phyloP scores from a whole-genome alignment of 1,140 invertebrate genomes.

The Drosophila pachea region DNA sequence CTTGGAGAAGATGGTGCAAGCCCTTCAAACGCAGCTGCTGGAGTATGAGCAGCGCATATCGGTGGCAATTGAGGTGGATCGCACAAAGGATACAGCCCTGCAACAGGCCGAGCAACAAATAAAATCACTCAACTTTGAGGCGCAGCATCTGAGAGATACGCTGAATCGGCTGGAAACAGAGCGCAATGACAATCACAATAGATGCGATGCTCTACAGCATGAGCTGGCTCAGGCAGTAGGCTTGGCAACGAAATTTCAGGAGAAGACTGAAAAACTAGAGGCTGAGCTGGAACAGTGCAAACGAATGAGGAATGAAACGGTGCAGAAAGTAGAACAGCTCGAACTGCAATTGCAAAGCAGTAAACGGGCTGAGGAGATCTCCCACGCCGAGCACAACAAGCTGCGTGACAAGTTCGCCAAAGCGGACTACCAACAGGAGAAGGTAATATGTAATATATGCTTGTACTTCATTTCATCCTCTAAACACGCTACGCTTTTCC shows the following conservation, averaged over 20 bases:
- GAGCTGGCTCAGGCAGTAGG: constrained; percentile 68
- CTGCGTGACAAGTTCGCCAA: constrained; percentile 68
- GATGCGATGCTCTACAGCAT: constrained; percentile 60
- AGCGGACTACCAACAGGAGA: constrained; percentile 68
- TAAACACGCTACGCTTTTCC: neutral
- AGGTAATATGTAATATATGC: constrained; percentile 32
- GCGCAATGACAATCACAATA: constrained; percentile 45
- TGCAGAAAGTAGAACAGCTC: constrained; percentile 57
- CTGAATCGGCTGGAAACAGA: constrained; percentile 61
- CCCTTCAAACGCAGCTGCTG: constrained; percentile 85
- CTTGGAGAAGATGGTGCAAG: constrained; percentile 87
- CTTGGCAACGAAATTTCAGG: constrained; percentile 70
- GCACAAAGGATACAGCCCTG: constrained; percentile 85
- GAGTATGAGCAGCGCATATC: constrained; percentile 89
- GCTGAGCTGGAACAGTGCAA: constrained; percentile 45
- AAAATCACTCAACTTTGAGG: constrained; percentile 55
- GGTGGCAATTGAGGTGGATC: constrained; percentile 87
- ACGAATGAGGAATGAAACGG: constrained; percentile 37
- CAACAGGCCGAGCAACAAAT: constrained; percentile 81
- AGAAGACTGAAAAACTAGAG: constrained; percentile 71
- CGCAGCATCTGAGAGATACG: constrained; percentile 55
- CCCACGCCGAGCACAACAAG: constrained; percentile 66
- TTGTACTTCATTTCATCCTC: neutral
- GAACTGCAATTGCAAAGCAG: constrained; percentile 65
- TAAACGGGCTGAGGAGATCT: constrained; percentile 60